These are phyloP conservation scores for Regulus satrapa DNA, from an alignment of 2,113 vertebrate genomes.

Conservation along the genomic window DNA sequence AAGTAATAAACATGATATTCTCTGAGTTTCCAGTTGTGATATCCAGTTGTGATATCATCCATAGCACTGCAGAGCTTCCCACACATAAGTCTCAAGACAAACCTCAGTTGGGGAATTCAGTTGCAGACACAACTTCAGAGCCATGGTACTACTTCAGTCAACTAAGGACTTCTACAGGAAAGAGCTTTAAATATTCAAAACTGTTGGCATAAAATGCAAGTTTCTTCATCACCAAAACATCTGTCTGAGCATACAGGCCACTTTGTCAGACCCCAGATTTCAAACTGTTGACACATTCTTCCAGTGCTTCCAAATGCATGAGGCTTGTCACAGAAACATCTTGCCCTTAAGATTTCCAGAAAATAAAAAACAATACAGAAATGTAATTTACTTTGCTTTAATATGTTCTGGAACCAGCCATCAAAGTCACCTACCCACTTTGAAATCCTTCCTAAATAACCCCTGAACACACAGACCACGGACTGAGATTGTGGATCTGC, in stretches of 20 bases:
- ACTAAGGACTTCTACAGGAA: not conserved
- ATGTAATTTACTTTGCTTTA: not conserved
- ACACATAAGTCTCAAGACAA: not conserved
- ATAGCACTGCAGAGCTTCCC: not conserved
- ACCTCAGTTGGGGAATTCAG: not conserved
- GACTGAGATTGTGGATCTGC: not conserved
- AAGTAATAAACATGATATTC: not conserved
- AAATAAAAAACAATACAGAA: not conserved
- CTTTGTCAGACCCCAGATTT: not conserved
- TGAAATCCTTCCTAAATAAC: not conserved
- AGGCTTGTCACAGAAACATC: not conserved
- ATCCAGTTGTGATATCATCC: conserved; percentile 10
- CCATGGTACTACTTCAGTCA: not conserved
- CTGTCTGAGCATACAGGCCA: not conserved
- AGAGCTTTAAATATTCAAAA: conserved; percentile 4
- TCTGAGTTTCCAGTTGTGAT: conserved; percentile 21
- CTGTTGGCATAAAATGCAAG: not conserved
- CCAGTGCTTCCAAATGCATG: not conserved
- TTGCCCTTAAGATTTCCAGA: not conserved
- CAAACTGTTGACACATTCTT: not conserved
- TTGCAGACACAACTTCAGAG: not conserved
- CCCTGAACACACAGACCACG: not conserved
- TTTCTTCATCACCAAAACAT: not conserved
- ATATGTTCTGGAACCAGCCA: not conserved
- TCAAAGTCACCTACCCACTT: not conserved